Conservation (phyloP, 2,113 vertebrate species). For the Ariopsis seemanni region DNA sequence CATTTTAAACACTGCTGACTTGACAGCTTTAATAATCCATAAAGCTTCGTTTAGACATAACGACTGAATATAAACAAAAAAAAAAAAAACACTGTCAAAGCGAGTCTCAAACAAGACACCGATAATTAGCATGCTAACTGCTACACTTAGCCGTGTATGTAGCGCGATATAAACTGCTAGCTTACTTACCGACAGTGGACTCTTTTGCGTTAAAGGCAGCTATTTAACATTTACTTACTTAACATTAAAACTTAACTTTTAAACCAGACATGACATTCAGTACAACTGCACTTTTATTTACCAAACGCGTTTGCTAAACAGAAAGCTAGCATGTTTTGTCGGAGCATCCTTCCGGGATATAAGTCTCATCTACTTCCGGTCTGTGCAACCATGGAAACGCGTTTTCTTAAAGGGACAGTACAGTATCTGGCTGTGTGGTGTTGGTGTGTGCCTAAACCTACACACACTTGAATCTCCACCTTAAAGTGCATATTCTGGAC, state of each 20-base stretch:
- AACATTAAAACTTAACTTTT: not conserved
- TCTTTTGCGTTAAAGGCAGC: not conserved
- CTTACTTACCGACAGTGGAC: not conserved
- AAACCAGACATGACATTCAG: not conserved
- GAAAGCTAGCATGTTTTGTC: not conserved
- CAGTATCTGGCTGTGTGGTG: too few relatives aligned
- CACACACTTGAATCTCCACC: too few relatives aligned
- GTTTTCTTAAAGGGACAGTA: constrained; percentile 37
- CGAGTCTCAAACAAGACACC: not conserved
- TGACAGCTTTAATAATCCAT: too few relatives aligned
- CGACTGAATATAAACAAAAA: not conserved
- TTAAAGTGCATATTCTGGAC: too few relatives aligned
- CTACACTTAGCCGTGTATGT: not conserved
- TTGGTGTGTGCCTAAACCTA: not conserved
- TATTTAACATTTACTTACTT: not conserved
- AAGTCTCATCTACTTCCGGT: not conserved
- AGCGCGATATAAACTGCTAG: not conserved
- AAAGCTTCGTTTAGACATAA: not conserved
- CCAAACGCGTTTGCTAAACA: not conserved
- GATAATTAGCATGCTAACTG: not conserved
- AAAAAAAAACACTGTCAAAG: not conserved
- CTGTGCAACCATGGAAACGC: constrained; percentile 30
- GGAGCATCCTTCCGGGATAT: not conserved
- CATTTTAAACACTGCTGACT: too few relatives aligned
- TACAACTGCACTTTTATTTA: not conserved